Percentiles rank a stretch among this genome's conserved stretches.
phyloP scores from a whole-genome alignment of 1,140 invertebrate genomes.

The Drosophila nikananu region DNA sequence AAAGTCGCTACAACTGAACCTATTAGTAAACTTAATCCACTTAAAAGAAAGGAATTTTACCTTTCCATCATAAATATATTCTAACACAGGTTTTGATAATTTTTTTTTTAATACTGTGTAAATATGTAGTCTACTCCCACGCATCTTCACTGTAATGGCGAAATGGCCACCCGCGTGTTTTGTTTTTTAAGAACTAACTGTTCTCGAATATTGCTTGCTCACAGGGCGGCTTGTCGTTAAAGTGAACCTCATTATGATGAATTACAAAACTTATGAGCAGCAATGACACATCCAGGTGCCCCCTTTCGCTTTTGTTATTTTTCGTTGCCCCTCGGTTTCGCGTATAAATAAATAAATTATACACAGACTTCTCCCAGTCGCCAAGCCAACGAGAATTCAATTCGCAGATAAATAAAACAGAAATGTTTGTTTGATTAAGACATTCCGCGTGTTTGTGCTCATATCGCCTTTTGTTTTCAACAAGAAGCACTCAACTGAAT shows the following conservation, averaged over 20 bases:
- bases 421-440: constrained; percentile 49
- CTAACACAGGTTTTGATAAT: background rate
- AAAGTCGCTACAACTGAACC: no score
- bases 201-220: constrained; percentile 11
- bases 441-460: constrained; percentile 20
- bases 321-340: background rate
- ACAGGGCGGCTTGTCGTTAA: constrained; percentile 8
- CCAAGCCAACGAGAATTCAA: constrained; percentile 49
- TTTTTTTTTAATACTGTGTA: background rate
- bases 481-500: constrained; percentile 35
- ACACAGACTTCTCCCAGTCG: constrained; percentile 31
- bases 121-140: background rate
- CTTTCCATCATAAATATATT: background rate
- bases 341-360: constrained; percentile 23
- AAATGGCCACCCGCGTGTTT: constrained; percentile 26
- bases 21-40: background rate
- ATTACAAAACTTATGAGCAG: constrained; percentile 32
- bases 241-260: constrained; percentile 21
- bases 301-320: background rate
- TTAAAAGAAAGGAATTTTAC: background rate
- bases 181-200: constrained; percentile 15
- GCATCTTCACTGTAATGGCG: constrained; percentile 13
- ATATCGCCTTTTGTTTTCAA: constrained; percentile 38
- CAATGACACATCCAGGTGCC: constrained; percentile 16
- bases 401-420: constrained; percentile 41